Percentiles rank a stretch among this genome's conserved stretches.
These are phyloP conservation scores for Erinaceus europaeus DNA, from an alignment of 2,113 vertebrate genomes.

Conservation along the genomic window DNA sequence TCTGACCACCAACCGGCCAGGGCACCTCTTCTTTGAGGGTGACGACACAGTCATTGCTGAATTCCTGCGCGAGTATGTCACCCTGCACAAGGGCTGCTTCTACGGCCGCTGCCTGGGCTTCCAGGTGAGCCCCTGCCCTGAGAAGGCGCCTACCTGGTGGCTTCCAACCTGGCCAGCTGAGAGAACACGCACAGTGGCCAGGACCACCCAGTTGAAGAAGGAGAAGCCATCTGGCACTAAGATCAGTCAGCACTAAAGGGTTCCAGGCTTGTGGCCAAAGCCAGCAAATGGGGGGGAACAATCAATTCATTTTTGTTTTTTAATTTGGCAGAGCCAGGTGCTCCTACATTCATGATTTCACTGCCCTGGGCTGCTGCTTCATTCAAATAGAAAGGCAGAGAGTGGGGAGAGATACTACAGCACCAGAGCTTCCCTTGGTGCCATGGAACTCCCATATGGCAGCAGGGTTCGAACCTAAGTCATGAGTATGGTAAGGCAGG, in stretches of 20 bases:
- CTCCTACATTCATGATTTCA: too few species aligned
- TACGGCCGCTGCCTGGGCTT: slow-evolving; percentile 94
- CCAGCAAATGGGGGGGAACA: background rate
- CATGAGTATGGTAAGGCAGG: too few species aligned
- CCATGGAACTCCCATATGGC: too few species aligned
- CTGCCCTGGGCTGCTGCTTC: too few species aligned
- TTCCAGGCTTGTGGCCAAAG: background rate
- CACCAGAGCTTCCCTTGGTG: too few species aligned
- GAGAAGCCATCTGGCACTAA: background rate
- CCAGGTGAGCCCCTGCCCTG: slow-evolving; percentile 85
- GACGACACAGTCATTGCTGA: slow-evolving; percentile 87
- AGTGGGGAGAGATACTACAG: too few species aligned
- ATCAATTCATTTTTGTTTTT: too few species aligned
- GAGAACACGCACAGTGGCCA: too few species aligned
- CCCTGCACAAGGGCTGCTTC: slow-evolving; percentile 94
- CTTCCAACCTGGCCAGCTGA: background rate
- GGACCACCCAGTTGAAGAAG: too few species aligned
- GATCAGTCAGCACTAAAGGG: background rate
- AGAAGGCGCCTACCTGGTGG: background rate
- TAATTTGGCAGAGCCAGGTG: background rate
- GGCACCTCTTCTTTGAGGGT: slow-evolving; percentile 88
- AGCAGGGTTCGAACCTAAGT: too few species aligned
- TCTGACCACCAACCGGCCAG: slow-evolving; percentile 86
- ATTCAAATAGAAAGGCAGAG: too few species aligned
- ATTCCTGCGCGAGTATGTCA: slow-evolving; percentile 89